Evolutionary conservation across 2,797 vertebrate species (phyloP).

Genomic region (Hafferia zeledoni): DNA sequence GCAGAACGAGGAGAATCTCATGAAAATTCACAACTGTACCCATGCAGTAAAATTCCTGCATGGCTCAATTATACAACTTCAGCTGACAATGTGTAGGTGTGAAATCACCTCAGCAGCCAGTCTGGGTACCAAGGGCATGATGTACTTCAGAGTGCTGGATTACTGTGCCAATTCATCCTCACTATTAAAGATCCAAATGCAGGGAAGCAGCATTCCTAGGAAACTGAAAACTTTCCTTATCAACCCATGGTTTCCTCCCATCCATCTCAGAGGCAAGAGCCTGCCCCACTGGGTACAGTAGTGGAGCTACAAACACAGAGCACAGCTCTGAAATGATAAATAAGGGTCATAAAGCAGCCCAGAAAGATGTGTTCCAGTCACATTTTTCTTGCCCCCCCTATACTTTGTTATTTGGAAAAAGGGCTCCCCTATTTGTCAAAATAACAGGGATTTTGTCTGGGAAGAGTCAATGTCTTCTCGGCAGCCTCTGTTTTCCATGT

Average conservation of each 20-base stretch:
- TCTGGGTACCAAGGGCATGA: not conserved
- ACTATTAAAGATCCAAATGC: not conserved
- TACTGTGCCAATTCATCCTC: not conserved
- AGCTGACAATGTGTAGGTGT: not conserved
- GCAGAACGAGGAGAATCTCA: not conserved
- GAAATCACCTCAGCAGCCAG: not conserved
- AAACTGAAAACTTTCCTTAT: not conserved
- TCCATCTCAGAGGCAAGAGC: not conserved
- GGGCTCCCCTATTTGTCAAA: not conserved
- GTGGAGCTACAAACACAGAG: not conserved
- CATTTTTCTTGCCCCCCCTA: not conserved
- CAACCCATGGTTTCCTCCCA: not conserved
- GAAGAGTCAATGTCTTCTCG: not conserved
- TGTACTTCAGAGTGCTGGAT: not conserved
- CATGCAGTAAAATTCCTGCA: not conserved
- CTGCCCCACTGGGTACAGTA: not conserved
- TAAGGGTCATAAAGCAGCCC: not conserved
- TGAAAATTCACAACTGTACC: not conserved
- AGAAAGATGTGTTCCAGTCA: not conserved
- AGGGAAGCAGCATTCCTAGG: not conserved
- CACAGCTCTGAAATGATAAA: not conserved
- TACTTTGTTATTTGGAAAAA: not conserved
- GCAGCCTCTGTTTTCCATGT: not conserved
- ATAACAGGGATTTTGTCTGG: not conserved
- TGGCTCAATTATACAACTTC: not conserved